Evolutionary conservation across 2,888 invertebrate genomes (phyloP).

Genomic region (Aspidiotus rigidus): DNA sequence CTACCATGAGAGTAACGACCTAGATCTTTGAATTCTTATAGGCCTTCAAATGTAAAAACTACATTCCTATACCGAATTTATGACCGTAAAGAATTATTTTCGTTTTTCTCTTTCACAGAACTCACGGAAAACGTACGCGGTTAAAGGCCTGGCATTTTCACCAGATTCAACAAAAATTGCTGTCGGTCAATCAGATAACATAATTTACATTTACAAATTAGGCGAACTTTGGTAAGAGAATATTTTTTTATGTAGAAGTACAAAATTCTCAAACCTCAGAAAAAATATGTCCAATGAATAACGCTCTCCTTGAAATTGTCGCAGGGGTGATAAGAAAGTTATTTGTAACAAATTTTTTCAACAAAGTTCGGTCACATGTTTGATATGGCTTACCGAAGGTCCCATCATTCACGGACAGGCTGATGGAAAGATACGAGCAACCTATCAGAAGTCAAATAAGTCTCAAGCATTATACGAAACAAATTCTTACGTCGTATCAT

Average conservation of each 20-base stretch:
- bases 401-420: constrained; percentile 79
- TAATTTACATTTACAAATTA: constrained; percentile 94
- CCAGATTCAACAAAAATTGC: constrained; percentile 93
- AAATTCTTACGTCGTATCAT: constrained; percentile 75
- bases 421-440: constrained; percentile 71
- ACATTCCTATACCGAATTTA: no score
- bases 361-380: constrained; percentile 70
- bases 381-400: constrained; percentile 74
- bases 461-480: constrained; percentile 82
- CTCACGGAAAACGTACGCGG: constrained; percentile 85
- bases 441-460: constrained; percentile 82
- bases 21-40: no score
- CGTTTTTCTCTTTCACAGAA: constrained; percentile 45
- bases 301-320: constrained; percentile 25
- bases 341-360: constrained; percentile 95
- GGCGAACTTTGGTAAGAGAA: constrained; percentile 74
- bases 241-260: constrained; percentile 3
- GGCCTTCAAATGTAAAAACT: no score
- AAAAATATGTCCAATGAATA: not conserved
- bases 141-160: constrained; percentile 85
- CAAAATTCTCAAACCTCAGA: not conserved
- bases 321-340: constrained; percentile 85
- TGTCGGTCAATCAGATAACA: constrained; percentile 92
- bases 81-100: no score
- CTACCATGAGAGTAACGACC: no score